Evolutionary conservation across 2,797 vertebrate genomes (phyloP), one percentile per base, ranked within the genome.

Genomic region (Syngnathus acus): DNA sequence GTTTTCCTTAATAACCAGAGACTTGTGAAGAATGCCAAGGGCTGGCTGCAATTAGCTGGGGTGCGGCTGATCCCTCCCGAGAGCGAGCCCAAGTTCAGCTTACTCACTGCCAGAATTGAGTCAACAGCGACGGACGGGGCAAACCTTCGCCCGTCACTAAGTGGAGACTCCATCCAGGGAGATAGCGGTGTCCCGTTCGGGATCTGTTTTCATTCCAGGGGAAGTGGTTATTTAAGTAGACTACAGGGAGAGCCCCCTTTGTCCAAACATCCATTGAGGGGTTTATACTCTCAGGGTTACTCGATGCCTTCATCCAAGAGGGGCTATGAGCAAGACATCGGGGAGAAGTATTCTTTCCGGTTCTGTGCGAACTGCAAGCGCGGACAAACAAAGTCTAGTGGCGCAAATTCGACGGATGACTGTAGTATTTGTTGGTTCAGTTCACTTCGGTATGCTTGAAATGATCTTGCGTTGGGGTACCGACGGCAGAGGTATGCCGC

Each of bases 221-320:
- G 75, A 89, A 86, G 83, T 85, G 83, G 79, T 89, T 87, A 84
- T 86, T 87, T 84, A 86, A 88, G 78, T 80, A 84, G 83, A 82
- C 82, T 73, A 78, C 72, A 65, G 77, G 78, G 78, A 84, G 78
- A 83, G 72, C 65, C 76, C 65, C 74, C 74, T 51, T 72, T 84
- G 61, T 82, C 68, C 48, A 86, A 88, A 87, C 82, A 83, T 75
- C 73, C 75, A 82, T 63, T 63, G 67, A 78, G 68, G 55, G 67
- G 65, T 82, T 75, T 79, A 79, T 79, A 71, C 73, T 81, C 78
- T 66, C 64, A 75, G 72, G 59, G 68, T 72, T 71, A 84, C 79
- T 71, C 72, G 55, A 76, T 87, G 79, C 84, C 89, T 87, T 21
- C 6, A 4, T 65, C 38, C 74, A 78, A 65, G 71, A 70, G 65